Percentiles rank a stretch among this genome's conserved stretches.
Evolutionary conservation across 2,888 invertebrate genomes (phyloP).

Genomic region (Lamellibrachia satsuma): DNA sequence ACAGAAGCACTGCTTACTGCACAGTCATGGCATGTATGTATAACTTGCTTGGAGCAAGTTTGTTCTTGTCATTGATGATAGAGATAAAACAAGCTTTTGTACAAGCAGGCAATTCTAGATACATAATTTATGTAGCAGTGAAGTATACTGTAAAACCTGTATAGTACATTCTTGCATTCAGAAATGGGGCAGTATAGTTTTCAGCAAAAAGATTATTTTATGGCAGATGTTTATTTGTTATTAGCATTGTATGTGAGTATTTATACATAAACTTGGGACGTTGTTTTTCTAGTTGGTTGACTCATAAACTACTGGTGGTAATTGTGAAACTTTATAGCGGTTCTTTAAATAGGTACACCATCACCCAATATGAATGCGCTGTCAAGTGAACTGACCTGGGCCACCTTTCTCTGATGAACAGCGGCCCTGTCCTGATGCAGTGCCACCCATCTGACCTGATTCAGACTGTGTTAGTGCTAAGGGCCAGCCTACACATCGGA

Average conservation of each 20-base stretch:
- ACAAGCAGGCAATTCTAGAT: background rate
- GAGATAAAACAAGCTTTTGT: background rate
- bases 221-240: background rate
- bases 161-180: background rate
- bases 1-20: too few species aligned
- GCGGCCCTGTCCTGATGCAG: background rate
- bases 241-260: background rate
- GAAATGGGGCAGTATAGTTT: background rate
- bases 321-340: background rate
- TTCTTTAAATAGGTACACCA: background rate
- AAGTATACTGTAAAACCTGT: background rate
- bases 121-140: background rate
- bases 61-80: background rate
- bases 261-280: background rate
- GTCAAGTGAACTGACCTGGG: background rate
- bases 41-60: background rate
- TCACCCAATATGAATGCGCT: background rate
- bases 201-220: background rate
- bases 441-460: background rate
- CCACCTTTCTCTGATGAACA: background rate
- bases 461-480: background rate
- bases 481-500: background rate
- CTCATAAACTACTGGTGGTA: background rate
- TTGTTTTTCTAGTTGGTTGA: background rate
- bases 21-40: background rate